phyloP scores from a whole-genome alignment of 2,797 vertebrate genomes.

The Paramormyrops hopkinsi region DNA sequence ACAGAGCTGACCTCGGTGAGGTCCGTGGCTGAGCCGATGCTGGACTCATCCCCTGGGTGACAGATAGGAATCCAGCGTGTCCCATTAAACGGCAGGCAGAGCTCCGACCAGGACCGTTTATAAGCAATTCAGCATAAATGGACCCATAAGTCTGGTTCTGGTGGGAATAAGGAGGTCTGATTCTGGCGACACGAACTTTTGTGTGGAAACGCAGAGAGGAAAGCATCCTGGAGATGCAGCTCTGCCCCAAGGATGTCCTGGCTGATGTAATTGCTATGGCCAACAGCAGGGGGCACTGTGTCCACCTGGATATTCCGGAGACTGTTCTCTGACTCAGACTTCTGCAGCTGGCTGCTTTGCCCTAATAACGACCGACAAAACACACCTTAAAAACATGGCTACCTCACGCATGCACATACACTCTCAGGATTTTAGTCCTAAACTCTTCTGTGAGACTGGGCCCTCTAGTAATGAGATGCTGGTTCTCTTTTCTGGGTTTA shows the following conservation, averaged over 20 bases:
- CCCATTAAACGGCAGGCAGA: not conserved
- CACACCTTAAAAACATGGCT: not conserved
- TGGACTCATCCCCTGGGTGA: slow-evolving; percentile 83
- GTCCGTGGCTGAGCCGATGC: slow-evolving; percentile 93
- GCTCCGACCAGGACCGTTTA: not conserved
- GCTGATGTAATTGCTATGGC: slow-evolving; percentile 73
- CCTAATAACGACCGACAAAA: slow-evolving; percentile 42
- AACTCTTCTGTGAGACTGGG: not conserved
- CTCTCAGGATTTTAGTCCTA: not conserved
- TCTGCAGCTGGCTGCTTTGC: slow-evolving; percentile 74
- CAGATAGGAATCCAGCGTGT: not conserved
- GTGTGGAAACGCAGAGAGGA: slow-evolving; percentile 85
- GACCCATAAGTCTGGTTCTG: not conserved
- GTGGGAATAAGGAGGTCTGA: not conserved
- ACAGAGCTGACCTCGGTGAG: slow-evolving; percentile 94
- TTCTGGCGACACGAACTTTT: slow-evolving; percentile 66
- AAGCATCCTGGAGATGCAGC: slow-evolving; percentile 85
- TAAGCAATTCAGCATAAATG: not conserved
- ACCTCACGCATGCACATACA: not conserved
- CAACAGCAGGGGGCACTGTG: slow-evolving; percentile 53
- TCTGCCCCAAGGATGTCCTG: slow-evolving; percentile 68
- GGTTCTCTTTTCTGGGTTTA: not conserved
- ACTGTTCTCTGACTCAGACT: slow-evolving; percentile 80
- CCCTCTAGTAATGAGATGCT: not conserved
- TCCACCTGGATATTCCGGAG: slow-evolving; percentile 81